Evolutionary conservation across 2,888 invertebrate species (phyloP).

Genomic region (Lampropteryx suffumata): DNA sequence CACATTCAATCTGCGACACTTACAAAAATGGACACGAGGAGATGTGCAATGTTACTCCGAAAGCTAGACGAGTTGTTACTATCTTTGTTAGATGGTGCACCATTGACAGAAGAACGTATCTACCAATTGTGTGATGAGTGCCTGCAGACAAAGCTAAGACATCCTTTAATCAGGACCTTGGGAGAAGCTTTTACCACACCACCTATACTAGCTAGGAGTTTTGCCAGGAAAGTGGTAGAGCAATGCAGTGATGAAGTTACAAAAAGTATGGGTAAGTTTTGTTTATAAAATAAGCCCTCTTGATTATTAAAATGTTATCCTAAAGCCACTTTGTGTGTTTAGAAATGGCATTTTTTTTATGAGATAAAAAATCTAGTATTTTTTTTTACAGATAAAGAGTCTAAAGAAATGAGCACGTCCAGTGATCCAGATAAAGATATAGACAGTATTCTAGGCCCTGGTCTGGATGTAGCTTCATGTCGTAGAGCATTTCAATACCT

Average conservation of each 20-base stretch:
- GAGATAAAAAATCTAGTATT: not conserved
- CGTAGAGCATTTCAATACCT: conserved; percentile 86
- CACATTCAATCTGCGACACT: not conserved
- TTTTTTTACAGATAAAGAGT: conserved; percentile 59
- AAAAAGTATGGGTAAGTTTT: conserved; percentile 54
- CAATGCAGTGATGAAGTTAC: conserved; percentile 38
- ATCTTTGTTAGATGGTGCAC: conserved; percentile 63
- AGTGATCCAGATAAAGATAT: conserved; percentile 93
- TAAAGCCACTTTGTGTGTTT: no score
- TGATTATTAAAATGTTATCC: no score
- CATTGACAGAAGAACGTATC: conserved; percentile 89
- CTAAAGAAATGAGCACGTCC: conserved; percentile 66
- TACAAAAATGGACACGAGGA: conserved; percentile 27
- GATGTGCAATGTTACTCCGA: conserved; percentile 38
- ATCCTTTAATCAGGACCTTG: conserved; percentile 88
- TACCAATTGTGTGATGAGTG: conserved; percentile 90
- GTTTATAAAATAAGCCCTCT: no score
- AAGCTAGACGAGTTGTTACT: conserved; percentile 51
- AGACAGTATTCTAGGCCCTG: conserved; percentile 85
- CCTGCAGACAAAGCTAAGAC: conserved; percentile 85
- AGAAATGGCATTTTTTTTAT: no score
- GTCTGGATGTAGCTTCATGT: conserved; percentile 88
- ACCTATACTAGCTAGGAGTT: conserved; percentile 87
- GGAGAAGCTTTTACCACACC: conserved; percentile 89
- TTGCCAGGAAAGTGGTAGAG: conserved; percentile 68